These are phyloP conservation scores for Mus minutoides DNA, from an alignment of 2,797 vertebrate genomes.

Conservation along the genomic window DNA sequence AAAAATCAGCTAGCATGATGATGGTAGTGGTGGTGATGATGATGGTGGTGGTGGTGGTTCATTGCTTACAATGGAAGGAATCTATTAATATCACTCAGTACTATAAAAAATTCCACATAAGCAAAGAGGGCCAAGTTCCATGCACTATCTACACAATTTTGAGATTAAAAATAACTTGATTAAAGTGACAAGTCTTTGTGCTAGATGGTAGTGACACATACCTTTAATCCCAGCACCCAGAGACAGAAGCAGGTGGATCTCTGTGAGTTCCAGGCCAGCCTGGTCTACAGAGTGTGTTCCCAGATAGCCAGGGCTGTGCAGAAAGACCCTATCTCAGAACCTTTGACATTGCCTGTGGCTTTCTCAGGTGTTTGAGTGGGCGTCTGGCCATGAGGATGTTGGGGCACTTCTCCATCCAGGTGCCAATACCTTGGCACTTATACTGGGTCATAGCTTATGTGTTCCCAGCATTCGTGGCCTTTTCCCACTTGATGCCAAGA, in stretches of 20 bases:
- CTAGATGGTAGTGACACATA: neutral
- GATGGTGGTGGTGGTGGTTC: no score
- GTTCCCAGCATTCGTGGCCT: neutral
- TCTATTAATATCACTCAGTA: neutral
- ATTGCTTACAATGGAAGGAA: neutral
- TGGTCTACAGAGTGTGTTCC: neutral
- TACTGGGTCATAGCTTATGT: neutral
- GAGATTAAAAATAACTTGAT: neutral
- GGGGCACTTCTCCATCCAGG: neutral
- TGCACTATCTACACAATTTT: neutral
- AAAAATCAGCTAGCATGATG: neutral
- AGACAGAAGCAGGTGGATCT: neutral
- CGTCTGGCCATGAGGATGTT: neutral
- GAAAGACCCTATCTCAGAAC: neutral
- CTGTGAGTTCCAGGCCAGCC: neutral
- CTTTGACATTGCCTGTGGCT: neutral
- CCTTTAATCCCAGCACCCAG: neutral
- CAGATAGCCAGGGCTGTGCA: neutral
- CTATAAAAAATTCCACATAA: neutral
- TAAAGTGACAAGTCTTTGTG: neutral
- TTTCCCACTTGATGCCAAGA: neutral
- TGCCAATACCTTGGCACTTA: neutral
- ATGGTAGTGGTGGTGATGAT: neutral
- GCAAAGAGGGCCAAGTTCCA: neutral
- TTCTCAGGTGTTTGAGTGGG: neutral